These are phyloP conservation scores for Metellina segmentata DNA, from an alignment of 2,888 invertebrate genomes.

Conservation along the genomic window DNA sequence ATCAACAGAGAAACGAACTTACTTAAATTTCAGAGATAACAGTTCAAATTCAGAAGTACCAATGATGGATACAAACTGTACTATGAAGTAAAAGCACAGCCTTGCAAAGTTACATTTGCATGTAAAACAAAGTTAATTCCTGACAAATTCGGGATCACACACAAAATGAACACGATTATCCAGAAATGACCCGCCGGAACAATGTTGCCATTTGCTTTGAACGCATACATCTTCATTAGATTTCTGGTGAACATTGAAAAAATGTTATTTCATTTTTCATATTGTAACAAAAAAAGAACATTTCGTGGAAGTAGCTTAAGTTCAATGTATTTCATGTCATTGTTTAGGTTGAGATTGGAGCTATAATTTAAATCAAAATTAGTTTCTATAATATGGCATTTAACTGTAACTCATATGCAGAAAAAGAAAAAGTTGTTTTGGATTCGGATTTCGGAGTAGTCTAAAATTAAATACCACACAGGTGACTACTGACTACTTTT, in stretches of 20 bases:
- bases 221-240: background rate
- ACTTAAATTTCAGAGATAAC: background rate
- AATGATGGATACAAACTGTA: background rate
- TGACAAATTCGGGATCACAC: too few relatives aligned
- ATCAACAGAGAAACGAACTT: background rate
- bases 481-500: background rate
- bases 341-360: too few relatives aligned
- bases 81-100: background rate
- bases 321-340: too few relatives aligned
- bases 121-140: too few relatives aligned
- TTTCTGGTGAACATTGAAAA: too few relatives aligned
- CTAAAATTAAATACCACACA: background rate
- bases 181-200: conserved; percentile 54
- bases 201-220: conserved; percentile 23
- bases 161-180: too few relatives aligned
- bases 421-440: background rate
- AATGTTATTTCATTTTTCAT: too few relatives aligned
- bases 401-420: background rate
- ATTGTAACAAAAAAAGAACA: too few relatives aligned
- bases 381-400: too few relatives aligned
- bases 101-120: too few relatives aligned
- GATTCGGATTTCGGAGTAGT: conserved; percentile 13
- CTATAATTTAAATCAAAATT: too few relatives aligned
- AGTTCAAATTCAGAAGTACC: background rate
- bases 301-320: too few relatives aligned